Percentiles rank a stretch among this genome's conserved stretches.
Evolutionary conservation across 1,140 invertebrate genomes (phyloP).

Genomic region (Pseudomyrmex gracilis): DNA sequence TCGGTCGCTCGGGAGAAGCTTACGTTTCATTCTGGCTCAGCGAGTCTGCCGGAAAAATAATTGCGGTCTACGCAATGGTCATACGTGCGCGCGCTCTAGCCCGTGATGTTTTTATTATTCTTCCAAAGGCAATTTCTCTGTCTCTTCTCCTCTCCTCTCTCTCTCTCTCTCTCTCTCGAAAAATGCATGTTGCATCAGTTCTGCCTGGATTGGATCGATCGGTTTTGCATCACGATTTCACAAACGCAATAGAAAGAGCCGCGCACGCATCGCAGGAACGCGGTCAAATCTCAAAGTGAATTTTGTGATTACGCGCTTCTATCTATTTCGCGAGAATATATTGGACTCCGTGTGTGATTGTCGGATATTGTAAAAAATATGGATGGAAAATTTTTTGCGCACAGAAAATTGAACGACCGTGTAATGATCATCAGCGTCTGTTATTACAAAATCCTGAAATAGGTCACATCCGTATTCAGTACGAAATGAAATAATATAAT

Average conservation of each 20-base stretch:
- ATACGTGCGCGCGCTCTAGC: neutral
- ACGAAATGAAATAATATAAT: neutral
- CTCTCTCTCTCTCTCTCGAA: conserved; percentile 30
- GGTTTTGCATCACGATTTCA: conserved; percentile 38
- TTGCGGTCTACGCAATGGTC: conserved; percentile 69
- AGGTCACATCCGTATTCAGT: neutral
- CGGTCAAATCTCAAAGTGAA: neutral
- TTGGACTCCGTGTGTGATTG: neutral
- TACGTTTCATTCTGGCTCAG: conserved; percentile 74
- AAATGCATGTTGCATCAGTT: conserved; percentile 50
- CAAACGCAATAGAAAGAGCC: conserved; percentile 7
- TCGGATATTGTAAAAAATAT: conserved; percentile 22
- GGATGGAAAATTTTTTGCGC: neutral
- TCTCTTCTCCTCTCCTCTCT: too few relatives aligned
- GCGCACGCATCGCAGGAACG: conserved; percentile 20
- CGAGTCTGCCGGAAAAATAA: conserved; percentile 71
- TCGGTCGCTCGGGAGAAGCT: conserved; percentile 57
- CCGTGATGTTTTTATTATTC: conserved; percentile 66
- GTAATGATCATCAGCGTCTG: neutral
- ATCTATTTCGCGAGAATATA: conserved; percentile 2
- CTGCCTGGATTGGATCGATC: conserved; percentile 30
- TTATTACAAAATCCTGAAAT: conserved; percentile 9
- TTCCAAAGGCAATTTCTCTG: conserved; percentile 37
- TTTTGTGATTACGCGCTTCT: conserved; percentile 23
- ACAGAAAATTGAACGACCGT: conserved; percentile 2